phyloP scores from a whole-genome alignment of 2,113 vertebrate genomes.

The Apaloderma vittatum region DNA sequence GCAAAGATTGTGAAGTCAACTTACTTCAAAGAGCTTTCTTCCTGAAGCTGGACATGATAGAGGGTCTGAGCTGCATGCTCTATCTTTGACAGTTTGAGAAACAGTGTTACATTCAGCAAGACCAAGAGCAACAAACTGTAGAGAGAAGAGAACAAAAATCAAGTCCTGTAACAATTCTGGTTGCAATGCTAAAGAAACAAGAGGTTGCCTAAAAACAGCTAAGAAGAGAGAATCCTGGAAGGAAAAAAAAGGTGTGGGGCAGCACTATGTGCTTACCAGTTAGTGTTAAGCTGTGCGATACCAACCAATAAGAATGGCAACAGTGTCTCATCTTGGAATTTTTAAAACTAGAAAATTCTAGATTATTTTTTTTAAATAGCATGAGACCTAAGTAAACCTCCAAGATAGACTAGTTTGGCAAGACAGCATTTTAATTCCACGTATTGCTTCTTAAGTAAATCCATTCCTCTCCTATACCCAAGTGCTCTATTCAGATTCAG shows the following conservation, averaged over 20 bases:
- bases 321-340: background rate
- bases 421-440: background rate
- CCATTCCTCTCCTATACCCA: background rate
- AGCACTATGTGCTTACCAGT: background rate
- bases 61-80: conserved; percentile 90
- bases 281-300: background rate
- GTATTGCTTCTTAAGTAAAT: background rate
- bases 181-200: background rate
- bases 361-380: background rate
- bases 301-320: background rate
- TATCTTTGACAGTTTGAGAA: conserved; percentile 94
- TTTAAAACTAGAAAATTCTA: background rate
- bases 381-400: background rate
- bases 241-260: background rate
- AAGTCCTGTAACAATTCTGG: background rate
- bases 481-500: background rate
- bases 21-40: conserved; percentile 79
- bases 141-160: background rate
- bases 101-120: conserved; percentile 91
- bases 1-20: background rate
- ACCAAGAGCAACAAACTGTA: conserved; percentile 89
- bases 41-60: conserved; percentile 84
- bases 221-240: background rate
- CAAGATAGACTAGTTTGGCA: background rate
- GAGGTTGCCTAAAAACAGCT: background rate